Evolutionary conservation across 1,140 invertebrate species (phyloP).

Genomic region (Drosophila rhopaloa): DNA sequence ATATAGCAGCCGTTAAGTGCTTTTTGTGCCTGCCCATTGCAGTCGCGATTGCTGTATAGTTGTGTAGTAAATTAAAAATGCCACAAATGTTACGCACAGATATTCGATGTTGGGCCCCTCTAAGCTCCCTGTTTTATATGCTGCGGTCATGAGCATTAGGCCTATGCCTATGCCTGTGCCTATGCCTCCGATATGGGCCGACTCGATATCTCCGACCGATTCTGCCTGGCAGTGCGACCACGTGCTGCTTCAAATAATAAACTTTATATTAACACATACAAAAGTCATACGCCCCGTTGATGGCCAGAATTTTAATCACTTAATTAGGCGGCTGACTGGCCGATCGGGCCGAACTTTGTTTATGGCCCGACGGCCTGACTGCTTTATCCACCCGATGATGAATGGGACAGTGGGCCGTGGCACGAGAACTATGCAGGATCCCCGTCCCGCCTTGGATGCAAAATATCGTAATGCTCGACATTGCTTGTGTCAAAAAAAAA

Average conservation of each 20-base stretch:
- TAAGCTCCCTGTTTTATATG: slow-evolving; percentile 58
- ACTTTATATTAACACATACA: slow-evolving; percentile 83
- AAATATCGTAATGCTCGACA: slow-evolving; percentile 61
- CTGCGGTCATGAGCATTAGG: slow-evolving; percentile 55
- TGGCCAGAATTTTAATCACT: slow-evolving; percentile 79
- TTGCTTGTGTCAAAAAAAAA: slow-evolving; percentile 45
- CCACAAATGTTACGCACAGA: slow-evolving; percentile 81
- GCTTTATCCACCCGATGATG: slow-evolving; percentile 55
- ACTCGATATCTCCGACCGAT: slow-evolving; percentile 11
- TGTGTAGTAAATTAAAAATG: slow-evolving; percentile 80
- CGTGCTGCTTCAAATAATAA: slow-evolving; percentile 83
- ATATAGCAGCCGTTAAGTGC: slow-evolving; percentile 76
- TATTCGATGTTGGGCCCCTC: slow-evolving; percentile 48
- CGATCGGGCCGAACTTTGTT: slow-evolving; percentile 52
- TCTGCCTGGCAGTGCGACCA: slow-evolving; percentile 46
- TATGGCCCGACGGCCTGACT: slow-evolving; percentile 52
- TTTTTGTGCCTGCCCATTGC: slow-evolving; percentile 58
- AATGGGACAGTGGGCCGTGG: slow-evolving; percentile 46
- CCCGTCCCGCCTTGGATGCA: slow-evolving; percentile 40
- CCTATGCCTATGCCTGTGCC: slow-evolving; percentile 44
- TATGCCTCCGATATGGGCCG: slow-evolving; percentile 48
- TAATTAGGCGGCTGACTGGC: slow-evolving; percentile 61
- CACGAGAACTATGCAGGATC: slow-evolving; percentile 62
- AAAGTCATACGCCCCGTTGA: slow-evolving; percentile 70
- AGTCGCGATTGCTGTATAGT: slow-evolving; percentile 33